Evolutionary conservation across 2,113 vertebrate species (phyloP), one percentile per base, ranked within the genome.

Genomic region (Gallinago jamesoni): DNA sequence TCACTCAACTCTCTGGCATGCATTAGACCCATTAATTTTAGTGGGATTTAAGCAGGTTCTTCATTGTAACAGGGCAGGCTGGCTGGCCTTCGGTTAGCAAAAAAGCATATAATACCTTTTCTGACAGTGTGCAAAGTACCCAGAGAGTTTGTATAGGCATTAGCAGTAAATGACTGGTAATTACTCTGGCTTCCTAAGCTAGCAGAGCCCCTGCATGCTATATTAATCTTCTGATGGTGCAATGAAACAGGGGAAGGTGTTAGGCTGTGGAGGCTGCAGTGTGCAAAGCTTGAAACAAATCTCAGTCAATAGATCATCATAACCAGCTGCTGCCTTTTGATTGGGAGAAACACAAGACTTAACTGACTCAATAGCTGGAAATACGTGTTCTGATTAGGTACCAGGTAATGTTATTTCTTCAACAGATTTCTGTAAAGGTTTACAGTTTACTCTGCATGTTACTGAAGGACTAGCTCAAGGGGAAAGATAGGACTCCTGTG

Each of bases 141-240:
- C 48, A 10, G 15, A 52, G 78, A 90, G 90, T 84, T 63, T 78
- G 69, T 78, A 19, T 8, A 57, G 52, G 48, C 64, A 78, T 83
- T 93, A 84, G 72, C 72, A 84, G 47, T 75, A 89, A 81, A 84
- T 89, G 91, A 41, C 47, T 91, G 92, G 87, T 91, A 77, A 95
- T 95, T 93, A 67, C 60, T 77, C 15, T 50, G 30, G 64, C 73
- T 81, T 81, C 79, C 76, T 86, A 78, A 92, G 41, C 67, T 48
- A 76, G 75, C 63, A 74, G 79, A 90, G 90, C 43, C n/a, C 60
- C 56, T 84, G 31, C 33, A 8, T 60, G 72, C 68, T 70, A 2
- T 37, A 31, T 78, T 90, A 37, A 90, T 96, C 76, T 64, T 39
- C 47, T 68, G 57, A 20, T 35, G 43, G 53, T 64, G 59, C 56